Evolutionary conservation across 2,888 invertebrate species (phyloP), one percentile per base, ranked within the genome.

Genomic region (Blastobasis lacticolella): DNA sequence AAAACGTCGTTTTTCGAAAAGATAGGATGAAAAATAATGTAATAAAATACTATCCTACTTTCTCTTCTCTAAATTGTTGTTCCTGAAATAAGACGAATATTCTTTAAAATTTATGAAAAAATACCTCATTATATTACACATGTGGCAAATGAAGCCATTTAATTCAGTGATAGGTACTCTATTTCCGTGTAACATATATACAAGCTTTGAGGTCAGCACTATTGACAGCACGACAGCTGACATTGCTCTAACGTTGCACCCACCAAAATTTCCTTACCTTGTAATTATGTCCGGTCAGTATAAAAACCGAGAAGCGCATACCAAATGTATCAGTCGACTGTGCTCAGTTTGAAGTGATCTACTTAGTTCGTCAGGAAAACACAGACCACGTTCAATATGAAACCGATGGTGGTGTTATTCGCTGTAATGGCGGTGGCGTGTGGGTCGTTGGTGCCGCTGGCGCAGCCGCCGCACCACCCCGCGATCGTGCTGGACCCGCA

Each of bases 361-460:
- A n/a, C 40, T 48, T 42, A 64, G 69, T 73, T 73, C 71, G 73
- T 68, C 71, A 69, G 65, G 64, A 58, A 66, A 71, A 70, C 82
- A 84, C 84, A 84, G 84, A 83, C 82, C 82, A 78, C 74, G 73
- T 67, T 69, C 62, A 64, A 53, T 60, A 86, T 85, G 85, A 78
- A 77, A 73, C 74, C 86, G 86, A 73, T 89, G 90, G 90, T 90
- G 89, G 90, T 90, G 82, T 90, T 92, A 78, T 90, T 90, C 80
- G 90, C 90, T 81, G 80, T 92, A 59, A 79, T 89, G 71, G 88
- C 91, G 60, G 81, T 90, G 71, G 91, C 89, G 55, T 88, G 87
- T 69, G 91, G 91, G 66, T 88, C 88, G 47, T 67, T 77, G 73
- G 75, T 83, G 67, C 81, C 75, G 57, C 65, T 73, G 71, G 88